These are phyloP conservation scores for Caranx melampygus DNA, from an alignment of 2,113 vertebrate species.

Conservation along the genomic window DNA sequence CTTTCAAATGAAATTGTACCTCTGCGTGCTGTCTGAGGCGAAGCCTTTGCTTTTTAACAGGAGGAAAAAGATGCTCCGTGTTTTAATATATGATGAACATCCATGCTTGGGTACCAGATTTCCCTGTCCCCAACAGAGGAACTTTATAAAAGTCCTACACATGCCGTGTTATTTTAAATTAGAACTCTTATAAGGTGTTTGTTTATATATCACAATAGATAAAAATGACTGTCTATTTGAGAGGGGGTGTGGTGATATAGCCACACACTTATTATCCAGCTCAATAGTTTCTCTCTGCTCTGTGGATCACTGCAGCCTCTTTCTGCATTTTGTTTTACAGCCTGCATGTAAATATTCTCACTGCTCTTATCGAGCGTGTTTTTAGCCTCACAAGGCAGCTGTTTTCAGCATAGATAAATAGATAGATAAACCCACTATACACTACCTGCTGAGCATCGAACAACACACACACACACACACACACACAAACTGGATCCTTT, in stretches of 20 bases:
- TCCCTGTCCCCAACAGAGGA: background rate
- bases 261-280: background rate
- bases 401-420: too few species aligned
- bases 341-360: background rate
- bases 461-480: background rate
- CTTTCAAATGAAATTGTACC: conserved; percentile 62
- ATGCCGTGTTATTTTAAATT: background rate
- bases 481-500: background rate
- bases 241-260: background rate
- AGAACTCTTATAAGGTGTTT: background rate
- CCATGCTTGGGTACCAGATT: background rate
- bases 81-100: background rate
- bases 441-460: background rate
- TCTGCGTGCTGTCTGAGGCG: conserved; percentile 59
- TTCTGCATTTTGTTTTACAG: background rate
- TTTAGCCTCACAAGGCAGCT: background rate
- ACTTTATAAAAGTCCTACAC: background rate
- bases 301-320: background rate
- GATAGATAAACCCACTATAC: background rate
- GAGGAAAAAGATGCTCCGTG: conserved; percentile 27
- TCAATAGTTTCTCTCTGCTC: background rate
- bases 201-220: background rate
- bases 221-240: background rate
- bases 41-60: conserved; percentile 41
- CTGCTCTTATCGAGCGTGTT: background rate